Conservation (phyloP, 2,797 vertebrate species). For the Trachops cirrhosus region DNA sequence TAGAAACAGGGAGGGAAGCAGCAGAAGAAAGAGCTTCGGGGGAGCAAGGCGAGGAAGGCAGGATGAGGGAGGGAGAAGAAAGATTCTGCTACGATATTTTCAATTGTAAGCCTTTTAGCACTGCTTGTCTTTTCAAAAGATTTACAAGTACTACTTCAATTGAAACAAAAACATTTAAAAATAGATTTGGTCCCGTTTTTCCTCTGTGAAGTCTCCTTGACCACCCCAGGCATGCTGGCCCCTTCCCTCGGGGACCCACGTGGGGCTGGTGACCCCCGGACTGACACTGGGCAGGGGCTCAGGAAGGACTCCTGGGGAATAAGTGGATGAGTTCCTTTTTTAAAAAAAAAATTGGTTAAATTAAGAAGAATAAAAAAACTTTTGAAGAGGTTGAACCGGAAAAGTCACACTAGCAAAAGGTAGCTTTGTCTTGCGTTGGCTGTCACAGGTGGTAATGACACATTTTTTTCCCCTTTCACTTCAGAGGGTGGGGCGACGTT, state of each 20-base stretch:
- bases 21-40: not conserved
- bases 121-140: not conserved
- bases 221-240: too few species aligned
- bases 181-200: not conserved
- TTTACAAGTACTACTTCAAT: not conserved
- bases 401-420: not conserved
- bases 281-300: not conserved
- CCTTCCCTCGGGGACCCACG: not conserved
- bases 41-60: not conserved
- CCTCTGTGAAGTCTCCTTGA: not conserved
- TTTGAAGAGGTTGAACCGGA: not conserved
- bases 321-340: not conserved
- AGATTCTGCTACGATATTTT: not conserved
- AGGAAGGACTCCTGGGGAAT: not conserved
- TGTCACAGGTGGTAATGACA: not conserved
- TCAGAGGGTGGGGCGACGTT: not conserved
- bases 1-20: not conserved
- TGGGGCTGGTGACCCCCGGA: not conserved
- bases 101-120: not conserved
- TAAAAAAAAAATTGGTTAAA: not conserved
- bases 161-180: not conserved
- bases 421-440: not conserved
- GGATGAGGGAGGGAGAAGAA: too few species aligned
- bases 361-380: not conserved
- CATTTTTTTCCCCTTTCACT: not conserved